These are phyloP conservation scores for Glossophaga mutica DNA, from an alignment of 2,797 vertebrate genomes.

Conservation along the genomic window DNA sequence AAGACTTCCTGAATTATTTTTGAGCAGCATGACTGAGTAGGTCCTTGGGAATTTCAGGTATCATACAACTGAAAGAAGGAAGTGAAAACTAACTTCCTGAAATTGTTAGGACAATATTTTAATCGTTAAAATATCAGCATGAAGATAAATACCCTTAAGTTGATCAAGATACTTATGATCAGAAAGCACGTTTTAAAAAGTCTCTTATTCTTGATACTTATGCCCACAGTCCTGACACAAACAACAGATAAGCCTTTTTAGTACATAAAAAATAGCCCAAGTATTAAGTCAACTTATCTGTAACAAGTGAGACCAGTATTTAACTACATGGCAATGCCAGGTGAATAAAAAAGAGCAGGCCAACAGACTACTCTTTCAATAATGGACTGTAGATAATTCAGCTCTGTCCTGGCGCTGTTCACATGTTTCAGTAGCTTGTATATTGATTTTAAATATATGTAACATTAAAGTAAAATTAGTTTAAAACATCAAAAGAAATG, in stretches of 20 bases:
- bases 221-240: constrained; percentile 25
- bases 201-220: constrained; percentile 31
- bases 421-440: constrained; percentile 16
- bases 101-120: neutral
- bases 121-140: neutral
- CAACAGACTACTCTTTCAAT: neutral
- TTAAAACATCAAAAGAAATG: neutral
- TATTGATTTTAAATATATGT: constrained; percentile 44
- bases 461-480: constrained; percentile 20
- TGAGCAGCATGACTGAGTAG: neutral
- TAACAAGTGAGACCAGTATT: constrained; percentile 45
- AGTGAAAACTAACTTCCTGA: neutral
- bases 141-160: neutral
- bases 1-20: neutral
- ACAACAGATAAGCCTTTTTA: constrained; percentile 45
- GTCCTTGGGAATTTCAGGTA: neutral
- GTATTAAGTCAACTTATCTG: constrained; percentile 52
- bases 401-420: neutral
- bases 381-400: constrained; percentile 8
- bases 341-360: constrained; percentile 12
- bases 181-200: constrained; percentile 27
- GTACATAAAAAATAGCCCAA: constrained; percentile 39
- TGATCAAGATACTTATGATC: constrained; percentile 29
- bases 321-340: constrained; percentile 53
- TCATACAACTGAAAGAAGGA: constrained; percentile 5